Evolutionary conservation across 2,797 vertebrate species (phyloP).

Genomic region (Enteromius argenteus): DNA sequence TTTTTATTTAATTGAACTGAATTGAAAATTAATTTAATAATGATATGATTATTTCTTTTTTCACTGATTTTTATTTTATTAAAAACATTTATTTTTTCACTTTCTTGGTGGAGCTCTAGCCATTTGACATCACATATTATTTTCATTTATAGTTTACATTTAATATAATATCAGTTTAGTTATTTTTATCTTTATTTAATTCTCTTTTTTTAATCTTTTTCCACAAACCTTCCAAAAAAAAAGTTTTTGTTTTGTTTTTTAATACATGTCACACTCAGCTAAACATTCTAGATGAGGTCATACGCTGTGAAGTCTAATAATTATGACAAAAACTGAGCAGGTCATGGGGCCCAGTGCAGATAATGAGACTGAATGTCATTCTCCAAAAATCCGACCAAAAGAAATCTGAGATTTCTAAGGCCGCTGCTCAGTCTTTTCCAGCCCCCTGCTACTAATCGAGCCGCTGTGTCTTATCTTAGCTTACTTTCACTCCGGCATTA

Average conservation of each 20-base stretch:
- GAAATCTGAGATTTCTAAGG: background rate
- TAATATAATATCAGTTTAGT: background rate
- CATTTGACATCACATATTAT: background rate
- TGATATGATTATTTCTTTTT: background rate
- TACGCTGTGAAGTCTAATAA: slow-evolving; percentile 2
- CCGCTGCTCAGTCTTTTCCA: slow-evolving; percentile 19
- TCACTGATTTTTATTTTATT: background rate
- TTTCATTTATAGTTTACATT: background rate
- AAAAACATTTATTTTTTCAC: background rate
- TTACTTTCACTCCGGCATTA: slow-evolving; percentile 28
- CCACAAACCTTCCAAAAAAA: background rate
- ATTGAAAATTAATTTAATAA: too few species aligned
- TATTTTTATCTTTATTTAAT: background rate
- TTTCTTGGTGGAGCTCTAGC: background rate
- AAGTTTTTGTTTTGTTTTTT: too few species aligned
- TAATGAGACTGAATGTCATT: slow-evolving; percentile 12
- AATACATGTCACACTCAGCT: background rate
- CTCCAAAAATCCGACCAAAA: background rate
- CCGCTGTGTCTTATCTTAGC: slow-evolving; percentile 18
- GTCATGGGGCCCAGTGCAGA: background rate
- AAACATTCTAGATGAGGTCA: background rate
- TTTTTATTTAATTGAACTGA: too few species aligned
- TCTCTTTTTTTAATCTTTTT: background rate
- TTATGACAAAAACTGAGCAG: background rate
- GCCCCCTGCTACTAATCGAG: background rate